Evolutionary conservation across 2,888 invertebrate species (phyloP).

Genomic region (Meiosimyza decipiens): DNA sequence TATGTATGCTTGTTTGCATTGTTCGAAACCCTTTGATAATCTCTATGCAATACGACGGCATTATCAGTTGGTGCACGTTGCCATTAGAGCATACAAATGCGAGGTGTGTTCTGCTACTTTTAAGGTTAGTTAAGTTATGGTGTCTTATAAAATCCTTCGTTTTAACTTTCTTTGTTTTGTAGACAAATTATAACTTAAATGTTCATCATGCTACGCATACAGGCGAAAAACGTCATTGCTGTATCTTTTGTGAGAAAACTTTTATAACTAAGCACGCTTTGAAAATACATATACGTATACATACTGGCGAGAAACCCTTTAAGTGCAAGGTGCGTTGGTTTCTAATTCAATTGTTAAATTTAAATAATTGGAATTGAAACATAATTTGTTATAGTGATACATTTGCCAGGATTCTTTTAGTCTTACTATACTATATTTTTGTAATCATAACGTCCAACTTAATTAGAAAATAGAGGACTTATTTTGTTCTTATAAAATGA

Average conservation of each 20-base stretch:
- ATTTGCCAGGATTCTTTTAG: background rate
- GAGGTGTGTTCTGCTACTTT: constrained; percentile 67
- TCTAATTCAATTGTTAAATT: background rate
- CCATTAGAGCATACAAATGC: constrained; percentile 74
- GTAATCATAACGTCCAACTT: no score
- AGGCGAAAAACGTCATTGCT: constrained; percentile 65
- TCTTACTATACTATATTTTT: no score
- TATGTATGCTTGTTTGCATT: constrained; percentile 79
- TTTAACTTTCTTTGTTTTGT: constrained; percentile 14
- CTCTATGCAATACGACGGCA: constrained; percentile 80
- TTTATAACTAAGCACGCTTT: constrained; percentile 46
- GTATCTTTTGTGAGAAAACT: constrained; percentile 45
- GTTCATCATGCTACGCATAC: constrained; percentile 77
- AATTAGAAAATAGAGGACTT: no score
- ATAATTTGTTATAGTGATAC: constrained; percentile 3
- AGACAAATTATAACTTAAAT: constrained; percentile 44
- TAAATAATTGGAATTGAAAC: no score
- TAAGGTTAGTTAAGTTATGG: constrained; percentile 44
- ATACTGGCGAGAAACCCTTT: constrained; percentile 96
- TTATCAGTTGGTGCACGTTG: constrained; percentile 79
- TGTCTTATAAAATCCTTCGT: background rate
- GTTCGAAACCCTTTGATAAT: constrained; percentile 80
- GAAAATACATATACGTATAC: constrained; percentile 82
- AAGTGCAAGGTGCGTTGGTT: constrained; percentile 72
- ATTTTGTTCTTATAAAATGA: no score